These are phyloP conservation scores for Cantharis flavilabris DNA, from an alignment of 2,888 invertebrate species.

Conservation along the genomic window DNA sequence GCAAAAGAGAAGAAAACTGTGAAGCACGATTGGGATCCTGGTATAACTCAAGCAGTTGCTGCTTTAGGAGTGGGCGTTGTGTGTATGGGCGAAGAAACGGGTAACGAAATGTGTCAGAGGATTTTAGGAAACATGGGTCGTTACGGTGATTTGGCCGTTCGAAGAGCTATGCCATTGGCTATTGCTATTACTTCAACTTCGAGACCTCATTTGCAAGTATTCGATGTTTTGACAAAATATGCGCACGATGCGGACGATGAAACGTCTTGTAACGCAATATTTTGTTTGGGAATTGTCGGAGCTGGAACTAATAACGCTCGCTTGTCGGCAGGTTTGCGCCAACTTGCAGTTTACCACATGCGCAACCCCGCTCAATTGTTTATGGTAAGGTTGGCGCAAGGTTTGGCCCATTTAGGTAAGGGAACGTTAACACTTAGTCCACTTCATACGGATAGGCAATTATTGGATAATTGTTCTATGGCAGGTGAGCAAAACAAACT, in stretches of 20 bases:
- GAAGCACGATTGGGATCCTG: conserved; percentile 70
- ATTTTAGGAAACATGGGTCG: conserved; percentile 88
- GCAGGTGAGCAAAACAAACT: conserved; percentile 65
- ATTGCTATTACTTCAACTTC: conserved; percentile 93
- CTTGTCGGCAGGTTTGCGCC: conserved; percentile 95
- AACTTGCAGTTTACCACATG: conserved; percentile 94
- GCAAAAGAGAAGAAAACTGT: conserved; percentile 54
- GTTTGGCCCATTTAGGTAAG: conserved; percentile 96
- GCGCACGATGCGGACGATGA: conserved; percentile 97
- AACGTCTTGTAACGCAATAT: conserved; percentile 97
- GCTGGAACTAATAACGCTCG: conserved; percentile 87
- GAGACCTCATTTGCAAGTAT: conserved; percentile 92
- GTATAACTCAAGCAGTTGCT: conserved; percentile 88
- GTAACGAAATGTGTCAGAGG: conserved; percentile 95
- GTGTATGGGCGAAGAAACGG: conserved; percentile 97
- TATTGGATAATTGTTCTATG: conserved; percentile 91
- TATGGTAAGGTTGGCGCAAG: conserved; percentile 96
- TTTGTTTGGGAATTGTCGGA: conserved; percentile 95
- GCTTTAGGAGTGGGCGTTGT: conserved; percentile 96
- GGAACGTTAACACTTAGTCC: conserved; percentile 96
- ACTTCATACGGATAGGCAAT: conserved; percentile 92
- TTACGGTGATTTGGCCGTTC: conserved; percentile 67
- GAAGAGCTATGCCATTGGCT: conserved; percentile 94
- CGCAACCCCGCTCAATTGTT: conserved; percentile 96
- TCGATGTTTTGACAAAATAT: conserved; percentile 97